phyloP scores from a whole-genome alignment of 37 sponge, comb jelly and placozoan genomes.

The Aphrocallistes beatrix region DNA sequence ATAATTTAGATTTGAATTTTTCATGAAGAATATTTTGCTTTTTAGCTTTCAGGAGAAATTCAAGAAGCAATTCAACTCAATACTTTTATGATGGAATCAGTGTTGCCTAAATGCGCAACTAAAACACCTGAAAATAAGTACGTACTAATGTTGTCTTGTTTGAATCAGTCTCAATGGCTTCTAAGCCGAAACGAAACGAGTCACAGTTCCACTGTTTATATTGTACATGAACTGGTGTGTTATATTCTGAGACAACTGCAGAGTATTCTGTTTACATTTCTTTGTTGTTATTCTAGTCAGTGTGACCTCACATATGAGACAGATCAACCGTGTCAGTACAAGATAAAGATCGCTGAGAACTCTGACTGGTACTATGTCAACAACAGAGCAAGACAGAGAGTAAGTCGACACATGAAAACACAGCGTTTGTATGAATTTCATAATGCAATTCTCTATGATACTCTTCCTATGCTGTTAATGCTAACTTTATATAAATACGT shows the following conservation, averaged over 20 bases:
- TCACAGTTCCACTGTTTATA: too few species aligned
- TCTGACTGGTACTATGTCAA: not conserved
- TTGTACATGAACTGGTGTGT: too few species aligned
- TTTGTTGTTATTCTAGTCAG: not conserved
- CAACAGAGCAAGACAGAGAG: not conserved
- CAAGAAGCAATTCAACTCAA: not conserved
- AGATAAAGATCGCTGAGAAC: not conserved
- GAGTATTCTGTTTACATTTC: not conserved
- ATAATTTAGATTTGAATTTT: too few species aligned
- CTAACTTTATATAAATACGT: not conserved
- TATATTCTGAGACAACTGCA: too few species aligned
- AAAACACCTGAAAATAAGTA: not conserved
- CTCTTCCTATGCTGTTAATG: not conserved
- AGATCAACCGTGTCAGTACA: conserved; percentile 18
- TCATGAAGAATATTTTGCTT: too few species aligned
- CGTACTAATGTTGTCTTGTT: not conserved
- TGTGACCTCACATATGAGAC: not conserved
- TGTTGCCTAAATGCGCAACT: not conserved
- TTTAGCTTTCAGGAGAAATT: not conserved
- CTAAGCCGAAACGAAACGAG: too few species aligned
- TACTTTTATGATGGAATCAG: not conserved
- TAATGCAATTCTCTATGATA: not conserved
- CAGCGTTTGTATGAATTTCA: not conserved
- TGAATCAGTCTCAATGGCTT: too few species aligned
- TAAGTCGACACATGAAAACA: not conserved